These are phyloP conservation scores for Cyclopterus lumpus DNA, from an alignment of 2,797 vertebrate genomes.

Conservation along the genomic window DNA sequence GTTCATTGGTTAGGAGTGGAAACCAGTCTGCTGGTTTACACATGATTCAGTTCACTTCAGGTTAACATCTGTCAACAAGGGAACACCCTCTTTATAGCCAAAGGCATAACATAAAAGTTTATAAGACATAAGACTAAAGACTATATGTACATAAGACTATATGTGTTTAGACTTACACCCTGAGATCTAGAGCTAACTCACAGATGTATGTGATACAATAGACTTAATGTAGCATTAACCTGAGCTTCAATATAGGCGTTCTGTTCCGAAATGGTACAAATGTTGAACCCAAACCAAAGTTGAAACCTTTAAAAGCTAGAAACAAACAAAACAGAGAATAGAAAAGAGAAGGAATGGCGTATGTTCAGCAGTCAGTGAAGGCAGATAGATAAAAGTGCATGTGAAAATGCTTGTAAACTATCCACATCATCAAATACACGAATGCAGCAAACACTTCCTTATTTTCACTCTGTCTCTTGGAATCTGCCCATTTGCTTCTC, in stretches of 20 bases:
- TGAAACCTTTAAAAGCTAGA: not conserved
- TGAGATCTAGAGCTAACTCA: no score
- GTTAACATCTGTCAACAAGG: not conserved
- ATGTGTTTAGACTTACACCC: no score
- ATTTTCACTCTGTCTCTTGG: slow-evolving; percentile 5
- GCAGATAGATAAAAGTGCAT: not conserved
- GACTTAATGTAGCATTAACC: not conserved
- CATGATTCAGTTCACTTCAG: not conserved
- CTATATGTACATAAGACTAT: no score
- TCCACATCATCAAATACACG: not conserved
- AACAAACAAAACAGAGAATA: slow-evolving; percentile 9
- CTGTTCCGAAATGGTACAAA: slow-evolving; percentile 1
- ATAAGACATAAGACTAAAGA: no score
- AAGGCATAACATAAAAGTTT: not conserved
- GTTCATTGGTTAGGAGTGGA: slow-evolving; percentile 2
- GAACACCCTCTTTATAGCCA: not conserved
- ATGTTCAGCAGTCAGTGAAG: not conserved
- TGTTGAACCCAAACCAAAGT: not conserved
- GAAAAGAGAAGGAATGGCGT: not conserved
- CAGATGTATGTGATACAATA: not conserved
- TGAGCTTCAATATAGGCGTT: not conserved
- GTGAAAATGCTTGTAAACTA: not conserved
- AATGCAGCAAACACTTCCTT: not conserved
- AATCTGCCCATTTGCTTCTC: slow-evolving; percentile 2
- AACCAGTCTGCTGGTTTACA: slow-evolving; percentile 4